phyloP scores from a whole-genome alignment of 92 coral and sea anemone genomes.

The Scolanthus callimorphus region DNA sequence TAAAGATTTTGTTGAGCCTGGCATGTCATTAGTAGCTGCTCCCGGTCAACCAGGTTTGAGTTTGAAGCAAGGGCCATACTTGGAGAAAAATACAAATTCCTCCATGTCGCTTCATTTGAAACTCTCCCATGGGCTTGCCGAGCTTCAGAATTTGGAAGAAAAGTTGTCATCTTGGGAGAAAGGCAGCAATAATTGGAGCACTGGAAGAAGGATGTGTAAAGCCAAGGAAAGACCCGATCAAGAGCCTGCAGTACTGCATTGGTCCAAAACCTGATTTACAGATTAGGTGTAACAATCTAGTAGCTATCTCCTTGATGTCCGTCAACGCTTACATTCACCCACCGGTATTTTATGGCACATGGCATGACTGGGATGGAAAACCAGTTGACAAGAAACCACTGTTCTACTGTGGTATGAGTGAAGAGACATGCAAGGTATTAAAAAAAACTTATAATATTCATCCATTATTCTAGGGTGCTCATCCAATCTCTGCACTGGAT shows the following conservation, averaged over 20 bases:
- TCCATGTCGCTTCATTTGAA: constrained; percentile 12
- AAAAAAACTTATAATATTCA: no score
- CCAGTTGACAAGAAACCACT: neutral
- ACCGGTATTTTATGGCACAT: neutral
- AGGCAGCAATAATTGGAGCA: neutral
- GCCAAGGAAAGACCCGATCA: neutral
- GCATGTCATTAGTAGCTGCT: constrained; percentile 10
- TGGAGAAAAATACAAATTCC: constrained; percentile 4
- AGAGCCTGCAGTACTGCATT: neutral
- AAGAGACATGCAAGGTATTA: neutral
- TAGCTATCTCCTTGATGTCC: neutral
- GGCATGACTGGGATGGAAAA: neutral
- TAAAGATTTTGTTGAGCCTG: constrained; percentile 9
- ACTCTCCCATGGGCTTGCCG: constrained; percentile 31
- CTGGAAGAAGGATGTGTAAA: neutral
- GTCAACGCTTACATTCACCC: neutral
- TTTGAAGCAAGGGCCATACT: constrained; percentile 20
- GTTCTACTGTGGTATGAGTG: neutral
- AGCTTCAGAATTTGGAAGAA: neutral
- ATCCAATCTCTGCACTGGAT: no score
- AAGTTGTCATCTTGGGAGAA: neutral
- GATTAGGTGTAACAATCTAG: neutral
- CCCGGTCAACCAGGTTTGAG: constrained; percentile 24
- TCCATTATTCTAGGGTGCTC: no score
- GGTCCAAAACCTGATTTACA: neutral